Conservation (phyloP, 2,797 vertebrate genomes). For the Botia almorhae region DNA sequence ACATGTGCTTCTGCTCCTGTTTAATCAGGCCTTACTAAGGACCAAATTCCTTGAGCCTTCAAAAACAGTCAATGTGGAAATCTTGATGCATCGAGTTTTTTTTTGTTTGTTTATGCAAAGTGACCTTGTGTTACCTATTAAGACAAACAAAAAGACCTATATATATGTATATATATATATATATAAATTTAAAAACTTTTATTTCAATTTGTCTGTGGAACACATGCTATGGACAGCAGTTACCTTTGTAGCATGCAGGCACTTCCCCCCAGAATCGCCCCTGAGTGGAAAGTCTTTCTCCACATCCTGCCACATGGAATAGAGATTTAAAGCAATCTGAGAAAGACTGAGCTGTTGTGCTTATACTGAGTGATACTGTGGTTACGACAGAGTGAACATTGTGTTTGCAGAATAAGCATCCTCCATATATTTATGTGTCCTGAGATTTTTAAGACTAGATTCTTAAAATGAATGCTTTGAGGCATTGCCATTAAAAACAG, state of each 20-base stretch:
- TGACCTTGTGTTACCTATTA: not conserved
- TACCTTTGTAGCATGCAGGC: slow-evolving; percentile 42
- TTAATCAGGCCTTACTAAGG: slow-evolving; percentile 69
- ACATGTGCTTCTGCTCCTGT: slow-evolving; percentile 46
- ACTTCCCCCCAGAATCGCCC: slow-evolving; percentile 52
- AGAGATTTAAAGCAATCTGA: slow-evolving; percentile 62
- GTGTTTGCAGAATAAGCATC: slow-evolving; percentile 14
- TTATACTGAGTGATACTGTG: slow-evolving; percentile 38
- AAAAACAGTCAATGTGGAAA: not conserved
- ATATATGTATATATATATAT: too few relatives aligned
- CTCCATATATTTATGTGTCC: slow-evolving; percentile 9
- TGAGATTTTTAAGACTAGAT: slow-evolving; percentile 37
- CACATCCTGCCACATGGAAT: slow-evolving; percentile 76
- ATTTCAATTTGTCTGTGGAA: not conserved
- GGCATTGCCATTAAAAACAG: not conserved
- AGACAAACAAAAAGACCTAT: not conserved
- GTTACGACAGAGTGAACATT: slow-evolving; percentile 15
- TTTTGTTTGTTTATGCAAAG: not conserved
- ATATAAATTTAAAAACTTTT: too few relatives aligned
- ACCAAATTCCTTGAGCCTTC: slow-evolving; percentile 59
- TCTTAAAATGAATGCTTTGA: slow-evolving; percentile 13
- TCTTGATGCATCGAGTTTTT: not conserved
- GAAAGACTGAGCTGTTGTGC: slow-evolving; percentile 44
- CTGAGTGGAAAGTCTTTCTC: slow-evolving; percentile 60
- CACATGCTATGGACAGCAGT: slow-evolving; percentile 5